phyloP scores from a whole-genome alignment of 2,888 invertebrate genomes.

The Zhuqinia jingwanae region DNA sequence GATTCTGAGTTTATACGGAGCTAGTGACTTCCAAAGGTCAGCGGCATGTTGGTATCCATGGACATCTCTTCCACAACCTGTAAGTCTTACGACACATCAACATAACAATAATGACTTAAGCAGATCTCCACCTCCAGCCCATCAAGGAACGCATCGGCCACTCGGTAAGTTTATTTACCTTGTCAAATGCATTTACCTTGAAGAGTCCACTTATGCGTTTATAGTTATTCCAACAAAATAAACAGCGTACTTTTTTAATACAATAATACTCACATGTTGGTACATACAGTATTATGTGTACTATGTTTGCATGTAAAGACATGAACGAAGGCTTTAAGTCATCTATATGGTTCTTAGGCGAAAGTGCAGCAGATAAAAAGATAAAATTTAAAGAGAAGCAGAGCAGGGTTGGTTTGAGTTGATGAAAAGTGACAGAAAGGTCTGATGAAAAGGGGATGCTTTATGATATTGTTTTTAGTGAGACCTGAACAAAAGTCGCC shows the following conservation, averaged over 20 bases:
- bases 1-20: slow-evolving; percentile 79
- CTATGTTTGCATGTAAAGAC: background rate
- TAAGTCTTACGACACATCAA: slow-evolving; percentile 76
- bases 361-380: slow-evolving; percentile 43
- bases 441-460: slow-evolving; percentile 62
- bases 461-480: slow-evolving; percentile 68
- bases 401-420: slow-evolving; percentile 52
- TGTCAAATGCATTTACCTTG: slow-evolving; percentile 15
- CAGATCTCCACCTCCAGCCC: slow-evolving; percentile 79
- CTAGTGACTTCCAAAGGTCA: slow-evolving; percentile 79
- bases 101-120: slow-evolving; percentile 74
- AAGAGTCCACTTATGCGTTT: slow-evolving; percentile 21
- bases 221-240: no score
- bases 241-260: background rate
- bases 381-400: slow-evolving; percentile 11
- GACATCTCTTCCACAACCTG: slow-evolving; percentile 78
- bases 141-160: slow-evolving; percentile 78
- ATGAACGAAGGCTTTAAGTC: background rate
- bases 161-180: slow-evolving; percentile 69
- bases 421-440: slow-evolving; percentile 65
- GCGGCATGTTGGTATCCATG: slow-evolving; percentile 79
- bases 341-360: background rate
- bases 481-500: slow-evolving; percentile 78
- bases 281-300: background rate
- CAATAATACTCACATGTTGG: background rate